Evolutionary conservation across 2,113 vertebrate genomes (phyloP).

Genomic region (Leucoraja erinaceus): DNA sequence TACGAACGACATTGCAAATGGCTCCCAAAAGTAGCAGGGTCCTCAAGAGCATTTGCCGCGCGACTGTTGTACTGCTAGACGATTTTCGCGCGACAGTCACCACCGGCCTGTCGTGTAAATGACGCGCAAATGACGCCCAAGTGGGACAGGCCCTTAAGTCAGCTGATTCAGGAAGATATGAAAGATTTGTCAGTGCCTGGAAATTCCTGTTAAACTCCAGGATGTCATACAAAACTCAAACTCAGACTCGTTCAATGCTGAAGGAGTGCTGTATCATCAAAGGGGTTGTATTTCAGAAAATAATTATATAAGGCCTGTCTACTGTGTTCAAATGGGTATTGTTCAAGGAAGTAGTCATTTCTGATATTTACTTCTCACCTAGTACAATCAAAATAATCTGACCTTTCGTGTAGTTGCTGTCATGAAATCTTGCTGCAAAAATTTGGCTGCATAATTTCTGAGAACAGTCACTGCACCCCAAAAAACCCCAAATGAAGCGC

Average conservation of each 20-base stretch:
- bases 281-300: neutral
- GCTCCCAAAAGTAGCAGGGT: too few relatives aligned
- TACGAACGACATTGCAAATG: too few relatives aligned
- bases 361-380: neutral
- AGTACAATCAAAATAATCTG: neutral
- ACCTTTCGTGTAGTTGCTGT: neutral
- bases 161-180: neutral
- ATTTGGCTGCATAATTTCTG: neutral
- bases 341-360: neutral
- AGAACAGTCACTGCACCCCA: neutral
- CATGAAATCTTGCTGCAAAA: neutral
- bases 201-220: neutral
- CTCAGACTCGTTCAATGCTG: neutral
- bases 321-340: neutral
- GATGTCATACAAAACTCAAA: neutral
- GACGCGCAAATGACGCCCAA: too few relatives aligned
- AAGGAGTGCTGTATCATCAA: neutral
- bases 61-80: too few relatives aligned
- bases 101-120: too few relatives aligned
- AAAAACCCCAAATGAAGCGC: neutral
- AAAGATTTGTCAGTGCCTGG: neutral
- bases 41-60: too few relatives aligned
- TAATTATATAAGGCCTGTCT: neutral
- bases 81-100: too few relatives aligned
- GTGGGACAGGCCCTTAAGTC: neutral